A percentile compares a stretch with the other conserved stretches of the same genome.
Evolutionary conservation across 1,140 invertebrate genomes (phyloP).

Genomic region (Drosophila suzukii): DNA sequence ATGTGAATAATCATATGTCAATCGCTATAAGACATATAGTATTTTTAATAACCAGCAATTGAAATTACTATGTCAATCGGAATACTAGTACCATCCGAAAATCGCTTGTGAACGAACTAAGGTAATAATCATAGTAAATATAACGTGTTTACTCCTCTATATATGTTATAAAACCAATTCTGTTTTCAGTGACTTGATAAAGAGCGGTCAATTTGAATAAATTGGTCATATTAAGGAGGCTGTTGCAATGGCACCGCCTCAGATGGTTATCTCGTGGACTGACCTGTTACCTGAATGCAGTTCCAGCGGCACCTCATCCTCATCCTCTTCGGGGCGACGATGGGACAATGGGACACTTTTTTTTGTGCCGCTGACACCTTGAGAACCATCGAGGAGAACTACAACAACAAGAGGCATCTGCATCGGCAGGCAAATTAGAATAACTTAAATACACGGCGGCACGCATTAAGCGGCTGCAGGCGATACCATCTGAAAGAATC

Average conservation of each 20-base stretch:
- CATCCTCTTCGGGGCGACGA: constrained; percentile 29
- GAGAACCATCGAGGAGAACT: constrained; percentile 7
- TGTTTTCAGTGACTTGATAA: background rate
- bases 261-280: constrained; percentile 38
- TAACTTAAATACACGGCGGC: constrained; percentile 78
- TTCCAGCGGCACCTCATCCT: constrained; percentile 35
- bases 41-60: no score
- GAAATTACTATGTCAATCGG: no score
- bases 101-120: no score
- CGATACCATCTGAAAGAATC: constrained; percentile 25
- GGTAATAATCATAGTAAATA: background rate
- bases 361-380: constrained; percentile 63
- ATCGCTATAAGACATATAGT: no score
- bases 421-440: constrained; percentile 69
- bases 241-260: constrained; percentile 7
- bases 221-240: constrained; percentile 11
- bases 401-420: constrained; percentile 2
- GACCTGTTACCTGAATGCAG: constrained; percentile 30
- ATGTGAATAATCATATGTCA: no score
- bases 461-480: constrained; percentile 65
- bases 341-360: constrained; percentile 57
- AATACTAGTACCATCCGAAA: no score
- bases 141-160: background rate
- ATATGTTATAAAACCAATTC: background rate
- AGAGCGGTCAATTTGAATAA: constrained; percentile 21